These are phyloP conservation scores for Mixornis gularis DNA, from an alignment of 2,113 vertebrate species.

Conservation along the genomic window DNA sequence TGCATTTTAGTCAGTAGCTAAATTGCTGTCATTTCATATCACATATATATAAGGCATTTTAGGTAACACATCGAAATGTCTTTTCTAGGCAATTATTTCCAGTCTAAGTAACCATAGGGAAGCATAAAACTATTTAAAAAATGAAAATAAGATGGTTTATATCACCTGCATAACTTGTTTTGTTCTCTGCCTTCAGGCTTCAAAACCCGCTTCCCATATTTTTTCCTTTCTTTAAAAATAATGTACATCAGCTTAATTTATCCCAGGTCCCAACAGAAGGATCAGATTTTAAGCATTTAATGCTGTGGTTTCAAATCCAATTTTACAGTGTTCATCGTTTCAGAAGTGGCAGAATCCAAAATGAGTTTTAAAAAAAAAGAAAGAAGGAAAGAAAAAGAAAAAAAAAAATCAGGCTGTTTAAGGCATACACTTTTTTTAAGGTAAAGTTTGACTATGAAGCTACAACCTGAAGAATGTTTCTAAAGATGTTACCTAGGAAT, in stretches of 20 bases:
- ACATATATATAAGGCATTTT: neutral
- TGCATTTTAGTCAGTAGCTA: neutral
- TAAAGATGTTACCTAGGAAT: slow-evolving; percentile 2
- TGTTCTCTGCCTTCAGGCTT: slow-evolving; percentile 77
- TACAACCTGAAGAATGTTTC: slow-evolving; percentile 19
- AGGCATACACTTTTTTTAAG: neutral
- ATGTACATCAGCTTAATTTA: slow-evolving; percentile 81
- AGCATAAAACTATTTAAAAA: slow-evolving; percentile 66
- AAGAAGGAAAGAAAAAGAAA: neutral
- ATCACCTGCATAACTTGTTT: slow-evolving; percentile 80
- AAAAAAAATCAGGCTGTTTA: slow-evolving; percentile 3
- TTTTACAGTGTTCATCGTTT: slow-evolving; percentile 76
- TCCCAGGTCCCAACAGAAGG: slow-evolving; percentile 80
- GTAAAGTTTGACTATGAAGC: slow-evolving; percentile 2
- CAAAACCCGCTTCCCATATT: slow-evolving; percentile 73
- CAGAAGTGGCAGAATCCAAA: slow-evolving; percentile 70
- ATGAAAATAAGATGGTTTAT: slow-evolving; percentile 77
- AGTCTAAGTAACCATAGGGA: slow-evolving; percentile 66
- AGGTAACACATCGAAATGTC: slow-evolving; percentile 55
- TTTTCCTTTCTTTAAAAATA: slow-evolving; percentile 76
- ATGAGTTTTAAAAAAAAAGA: neutral
- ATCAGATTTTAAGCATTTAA: slow-evolving; percentile 77
- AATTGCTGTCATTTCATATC: neutral
- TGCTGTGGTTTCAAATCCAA: slow-evolving; percentile 79
- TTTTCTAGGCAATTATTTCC: slow-evolving; percentile 74